These are phyloP conservation scores for Hanleya hanleyi DNA, from an alignment of 2,888 invertebrate species.

Conservation along the genomic window DNA sequence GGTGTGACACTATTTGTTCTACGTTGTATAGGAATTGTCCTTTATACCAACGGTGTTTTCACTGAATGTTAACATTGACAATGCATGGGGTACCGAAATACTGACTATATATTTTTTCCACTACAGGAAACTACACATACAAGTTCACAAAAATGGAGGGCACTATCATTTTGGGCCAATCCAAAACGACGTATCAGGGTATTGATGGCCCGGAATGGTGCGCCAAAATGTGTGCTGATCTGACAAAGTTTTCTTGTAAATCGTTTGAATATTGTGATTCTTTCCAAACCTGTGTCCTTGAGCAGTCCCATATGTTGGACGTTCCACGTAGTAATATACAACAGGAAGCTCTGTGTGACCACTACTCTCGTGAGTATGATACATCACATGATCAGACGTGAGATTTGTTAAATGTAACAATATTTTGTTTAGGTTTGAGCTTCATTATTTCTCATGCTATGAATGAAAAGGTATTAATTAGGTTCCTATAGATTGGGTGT, in stretches of 20 bases:
- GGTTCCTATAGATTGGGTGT: too few relatives aligned
- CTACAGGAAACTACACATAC: constrained; percentile 49
- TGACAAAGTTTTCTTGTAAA: constrained; percentile 53
- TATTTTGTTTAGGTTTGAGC: too few relatives aligned
- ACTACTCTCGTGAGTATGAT: constrained; percentile 53
- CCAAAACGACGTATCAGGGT: constrained; percentile 53
- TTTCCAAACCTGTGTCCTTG: constrained; percentile 54
- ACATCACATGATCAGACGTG: not conserved
- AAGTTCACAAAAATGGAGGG: constrained; percentile 47
- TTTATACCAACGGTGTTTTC: too few relatives aligned
- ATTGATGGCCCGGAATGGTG: constrained; percentile 53
- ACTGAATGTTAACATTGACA: too few relatives aligned
- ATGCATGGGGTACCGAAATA: too few relatives aligned
- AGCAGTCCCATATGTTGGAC: constrained; percentile 51
- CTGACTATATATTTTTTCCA: not conserved
- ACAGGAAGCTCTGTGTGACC: constrained; percentile 49
- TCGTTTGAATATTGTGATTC: constrained; percentile 59
- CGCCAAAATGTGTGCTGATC: constrained; percentile 54
- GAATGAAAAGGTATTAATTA: too few relatives aligned
- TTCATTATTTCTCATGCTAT: too few relatives aligned
- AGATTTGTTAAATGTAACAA: not conserved
- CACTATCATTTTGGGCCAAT: constrained; percentile 47
- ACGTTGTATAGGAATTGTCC: not conserved
- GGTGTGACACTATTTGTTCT: too few relatives aligned
- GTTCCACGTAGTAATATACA: constrained; percentile 44